Conservation (phyloP, 2,888 invertebrate species). For the Eremobia ochroleuca region DNA sequence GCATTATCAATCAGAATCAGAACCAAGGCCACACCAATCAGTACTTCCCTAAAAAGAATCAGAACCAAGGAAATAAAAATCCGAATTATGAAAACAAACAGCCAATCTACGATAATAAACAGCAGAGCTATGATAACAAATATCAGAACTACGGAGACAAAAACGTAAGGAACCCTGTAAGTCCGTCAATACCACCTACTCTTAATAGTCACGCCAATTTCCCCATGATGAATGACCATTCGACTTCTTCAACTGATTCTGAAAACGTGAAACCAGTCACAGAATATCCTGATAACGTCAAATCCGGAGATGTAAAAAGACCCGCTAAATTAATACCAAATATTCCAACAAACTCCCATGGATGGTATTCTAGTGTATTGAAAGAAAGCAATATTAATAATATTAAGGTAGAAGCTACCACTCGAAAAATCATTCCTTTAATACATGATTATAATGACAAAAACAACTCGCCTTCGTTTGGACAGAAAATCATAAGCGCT, state of each 20-base stretch:
- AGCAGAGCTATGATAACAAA: conserved; percentile 20
- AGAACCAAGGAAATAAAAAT: conserved; percentile 57
- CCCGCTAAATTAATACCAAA: conserved; percentile 84
- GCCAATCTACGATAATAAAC: conserved; percentile 50
- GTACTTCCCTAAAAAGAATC: conserved; percentile 50
- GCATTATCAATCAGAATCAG: conserved; percentile 36
- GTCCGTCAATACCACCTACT: conserved; percentile 72
- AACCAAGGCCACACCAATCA: conserved; percentile 52
- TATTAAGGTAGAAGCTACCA: conserved; percentile 83
- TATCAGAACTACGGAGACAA: conserved; percentile 66
- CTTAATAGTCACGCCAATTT: conserved; percentile 89
- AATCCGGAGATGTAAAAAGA: conserved; percentile 75
- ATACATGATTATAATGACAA: conserved; percentile 79
- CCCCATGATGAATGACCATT: conserved; percentile 84
- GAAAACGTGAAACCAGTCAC: conserved; percentile 74
- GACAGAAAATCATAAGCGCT: conserved; percentile 83
- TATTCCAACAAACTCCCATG: conserved; percentile 86
- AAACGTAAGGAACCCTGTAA: conserved; percentile 50
- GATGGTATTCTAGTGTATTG: conserved; percentile 86
- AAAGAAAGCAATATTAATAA: conserved; percentile 83
- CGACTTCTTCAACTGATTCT: conserved; percentile 59
- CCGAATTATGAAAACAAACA: conserved; percentile 52
- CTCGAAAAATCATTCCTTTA: conserved; percentile 86
- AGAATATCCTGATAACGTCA: conserved; percentile 74
- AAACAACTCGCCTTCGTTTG: conserved; percentile 80